Conservation (phyloP, 1,140 invertebrate genomes). For the Mercenaria mercenaria region DNA sequence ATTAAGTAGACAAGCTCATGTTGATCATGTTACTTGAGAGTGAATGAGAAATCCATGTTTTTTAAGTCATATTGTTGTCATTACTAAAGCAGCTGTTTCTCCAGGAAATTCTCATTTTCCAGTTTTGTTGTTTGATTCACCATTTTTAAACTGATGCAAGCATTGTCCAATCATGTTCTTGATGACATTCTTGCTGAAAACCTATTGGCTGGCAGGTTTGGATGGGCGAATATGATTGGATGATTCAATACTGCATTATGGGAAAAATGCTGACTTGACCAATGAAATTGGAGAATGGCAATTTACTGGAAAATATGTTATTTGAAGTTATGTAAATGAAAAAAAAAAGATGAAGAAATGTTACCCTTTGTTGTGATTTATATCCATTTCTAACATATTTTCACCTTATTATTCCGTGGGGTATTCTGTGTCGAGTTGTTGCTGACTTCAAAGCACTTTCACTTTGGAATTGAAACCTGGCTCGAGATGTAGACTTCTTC, state of each 20-base stretch:
- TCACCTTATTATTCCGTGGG: no score
- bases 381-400: no score
- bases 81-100: neutral
- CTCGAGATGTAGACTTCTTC: no score
- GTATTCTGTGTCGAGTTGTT: no score
- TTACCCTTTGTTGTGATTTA: no score
- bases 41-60: conserved; percentile 6
- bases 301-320: neutral
- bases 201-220: conserved; percentile 60
- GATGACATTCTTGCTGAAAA: conserved; percentile 66
- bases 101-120: neutral
- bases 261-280: neutral
- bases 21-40: neutral
- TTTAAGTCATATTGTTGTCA: neutral
- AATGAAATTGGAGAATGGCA: neutral
- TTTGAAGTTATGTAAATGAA: neutral
- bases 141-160: neutral
- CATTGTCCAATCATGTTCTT: conserved; percentile 66
- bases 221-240: conserved; percentile 66
- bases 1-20: no score
- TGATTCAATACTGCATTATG: conserved; percentile 50
- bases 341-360: neutral
- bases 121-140: neutral
- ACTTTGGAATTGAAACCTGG: no score
- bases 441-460: no score